Percentiles rank a stretch among this genome's conserved stretches.
phyloP scores from a whole-genome alignment of 2,888 invertebrate genomes.

The Cataglyphis altisquamis region DNA sequence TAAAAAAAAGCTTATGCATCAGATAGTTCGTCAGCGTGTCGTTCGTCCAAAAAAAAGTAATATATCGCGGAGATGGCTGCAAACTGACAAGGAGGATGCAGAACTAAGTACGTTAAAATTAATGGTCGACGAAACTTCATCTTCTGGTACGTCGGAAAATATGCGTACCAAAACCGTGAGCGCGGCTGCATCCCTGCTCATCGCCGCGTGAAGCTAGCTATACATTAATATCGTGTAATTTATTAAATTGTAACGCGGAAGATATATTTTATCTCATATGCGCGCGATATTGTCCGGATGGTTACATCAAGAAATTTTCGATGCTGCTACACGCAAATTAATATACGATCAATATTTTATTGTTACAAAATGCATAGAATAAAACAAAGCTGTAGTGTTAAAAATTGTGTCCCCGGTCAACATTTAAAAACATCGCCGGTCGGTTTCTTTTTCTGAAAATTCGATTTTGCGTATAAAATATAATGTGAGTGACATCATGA shows the following conservation, averaged over 20 bases:
- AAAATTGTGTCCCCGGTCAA: background rate
- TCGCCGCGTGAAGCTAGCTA: slow-evolving; percentile 24
- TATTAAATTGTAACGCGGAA: slow-evolving; percentile 37
- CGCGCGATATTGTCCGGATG: background rate
- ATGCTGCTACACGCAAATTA: background rate
- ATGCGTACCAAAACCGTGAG: slow-evolving; percentile 66
- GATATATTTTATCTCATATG: background rate
- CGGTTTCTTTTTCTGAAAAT: background rate
- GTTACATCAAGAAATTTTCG: slow-evolving; percentile 33
- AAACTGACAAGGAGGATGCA: slow-evolving; percentile 70
- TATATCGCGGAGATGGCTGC: slow-evolving; percentile 70
- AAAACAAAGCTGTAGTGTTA: background rate
- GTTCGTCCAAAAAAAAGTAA: slow-evolving; percentile 59
- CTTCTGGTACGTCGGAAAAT: slow-evolving; percentile 55
- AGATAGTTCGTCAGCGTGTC: slow-evolving; percentile 60
- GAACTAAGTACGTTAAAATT: slow-evolving; percentile 72
- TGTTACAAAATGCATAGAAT: background rate
- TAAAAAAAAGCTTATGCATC: slow-evolving; percentile 57
- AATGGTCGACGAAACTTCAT: slow-evolving; percentile 71
- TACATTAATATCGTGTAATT: slow-evolving; percentile 50
- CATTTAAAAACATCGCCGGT: slow-evolving; percentile 29
- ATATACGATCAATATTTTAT: background rate
- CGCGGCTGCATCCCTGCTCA: slow-evolving; percentile 46
- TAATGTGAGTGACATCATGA: background rate
- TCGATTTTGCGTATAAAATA: slow-evolving; percentile 2